phyloP scores from a whole-genome alignment of 2,888 invertebrate species.

The Cantharis nigra region DNA sequence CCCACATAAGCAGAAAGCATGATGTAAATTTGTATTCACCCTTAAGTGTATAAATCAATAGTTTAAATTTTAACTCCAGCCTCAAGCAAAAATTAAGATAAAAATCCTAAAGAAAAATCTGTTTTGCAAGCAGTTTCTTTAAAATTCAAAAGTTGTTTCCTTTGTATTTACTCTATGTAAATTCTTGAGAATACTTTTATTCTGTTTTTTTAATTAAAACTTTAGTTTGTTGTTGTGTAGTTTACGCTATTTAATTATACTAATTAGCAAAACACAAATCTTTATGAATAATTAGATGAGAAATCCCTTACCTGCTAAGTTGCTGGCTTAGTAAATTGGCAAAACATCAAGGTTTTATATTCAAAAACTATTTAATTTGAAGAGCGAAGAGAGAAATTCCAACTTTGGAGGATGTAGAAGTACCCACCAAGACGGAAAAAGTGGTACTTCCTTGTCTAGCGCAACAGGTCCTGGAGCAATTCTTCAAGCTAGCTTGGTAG shows the following conservation, averaged over 20 bases:
- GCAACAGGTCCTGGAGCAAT: no score
- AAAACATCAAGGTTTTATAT: not conserved
- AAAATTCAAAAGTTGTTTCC: not conserved
- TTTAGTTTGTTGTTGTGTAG: not conserved
- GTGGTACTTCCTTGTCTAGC: no score
- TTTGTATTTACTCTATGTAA: not conserved
- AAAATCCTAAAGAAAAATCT: not conserved
- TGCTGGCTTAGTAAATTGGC: not conserved
- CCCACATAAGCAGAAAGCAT: not conserved
- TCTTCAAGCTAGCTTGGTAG: no score
- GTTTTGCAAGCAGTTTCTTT: not conserved
- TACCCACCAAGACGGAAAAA: no score
- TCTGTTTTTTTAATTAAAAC: not conserved
- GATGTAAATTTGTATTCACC: not conserved
- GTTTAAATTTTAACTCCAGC: not conserved
- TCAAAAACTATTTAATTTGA: no score
- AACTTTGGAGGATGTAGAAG: no score
- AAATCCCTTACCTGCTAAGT: not conserved
- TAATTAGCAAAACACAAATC: not conserved
- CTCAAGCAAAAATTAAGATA: not conserved
- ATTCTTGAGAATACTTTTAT: not conserved
- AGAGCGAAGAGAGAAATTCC: no score
- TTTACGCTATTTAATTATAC: not conserved
- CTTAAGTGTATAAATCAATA: not conserved
- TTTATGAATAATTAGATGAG: not conserved